phyloP scores from a whole-genome alignment of 2,113 vertebrate genomes.

The Zosterops hypoxanthus region DNA sequence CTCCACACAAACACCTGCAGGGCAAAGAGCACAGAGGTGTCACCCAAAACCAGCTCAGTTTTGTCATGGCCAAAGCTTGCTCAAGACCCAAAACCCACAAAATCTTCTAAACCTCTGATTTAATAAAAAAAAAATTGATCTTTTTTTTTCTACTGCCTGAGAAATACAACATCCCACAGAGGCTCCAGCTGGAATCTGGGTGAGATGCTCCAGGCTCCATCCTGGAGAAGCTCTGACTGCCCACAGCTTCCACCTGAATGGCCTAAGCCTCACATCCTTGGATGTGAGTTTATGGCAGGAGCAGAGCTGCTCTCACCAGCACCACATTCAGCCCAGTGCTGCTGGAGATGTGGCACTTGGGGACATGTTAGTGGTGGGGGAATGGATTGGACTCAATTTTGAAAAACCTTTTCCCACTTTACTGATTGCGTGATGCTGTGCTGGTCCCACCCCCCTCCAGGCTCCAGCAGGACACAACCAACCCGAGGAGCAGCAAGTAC shows the following conservation, averaged over 20 bases:
- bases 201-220: background rate
- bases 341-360: background rate
- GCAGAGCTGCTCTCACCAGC: background rate
- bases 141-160: background rate
- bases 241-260: background rate
- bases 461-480: background rate
- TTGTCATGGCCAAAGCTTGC: background rate
- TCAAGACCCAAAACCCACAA: background rate
- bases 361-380: background rate
- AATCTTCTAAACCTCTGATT: background rate
- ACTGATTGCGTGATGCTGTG: background rate
- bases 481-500: slow-evolving; percentile 43
- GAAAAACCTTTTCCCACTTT: background rate
- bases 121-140: background rate
- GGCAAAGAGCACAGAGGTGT: background rate
- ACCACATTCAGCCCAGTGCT: background rate
- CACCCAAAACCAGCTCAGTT: background rate
- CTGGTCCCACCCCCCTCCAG: background rate
- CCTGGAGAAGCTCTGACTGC: background rate
- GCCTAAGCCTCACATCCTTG: background rate
- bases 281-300: background rate
- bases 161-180: background rate
- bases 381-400: fast-evolving
- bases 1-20: slow-evolving; percentile 77
- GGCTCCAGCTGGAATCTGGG: background rate